Conservation (phyloP, 2,888 invertebrate species). For the Andrena dorsata region DNA sequence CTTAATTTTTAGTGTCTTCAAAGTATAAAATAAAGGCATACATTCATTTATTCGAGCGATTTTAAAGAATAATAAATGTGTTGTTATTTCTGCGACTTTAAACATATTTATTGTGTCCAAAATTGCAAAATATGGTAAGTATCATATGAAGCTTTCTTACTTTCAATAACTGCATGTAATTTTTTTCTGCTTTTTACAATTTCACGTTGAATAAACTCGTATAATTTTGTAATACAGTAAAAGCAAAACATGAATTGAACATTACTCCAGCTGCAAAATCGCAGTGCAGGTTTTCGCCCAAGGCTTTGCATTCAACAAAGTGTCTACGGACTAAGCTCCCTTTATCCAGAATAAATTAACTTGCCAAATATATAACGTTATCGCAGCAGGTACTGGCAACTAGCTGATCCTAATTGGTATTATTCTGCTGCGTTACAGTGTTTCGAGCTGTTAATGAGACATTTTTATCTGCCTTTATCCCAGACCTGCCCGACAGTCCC, state of each 20-base stretch:
- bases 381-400: slow-evolving; percentile 66
- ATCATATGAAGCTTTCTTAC: neutral
- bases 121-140: neutral
- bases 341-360: slow-evolving; percentile 79
- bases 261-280: slow-evolving; percentile 14
- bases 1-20: no score
- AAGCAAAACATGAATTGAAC: neutral
- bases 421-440: slow-evolving; percentile 59
- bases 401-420: slow-evolving; percentile 67
- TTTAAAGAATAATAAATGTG: no score
- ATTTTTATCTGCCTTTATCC: slow-evolving; percentile 59
- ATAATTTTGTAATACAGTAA: neutral
- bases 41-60: no score
- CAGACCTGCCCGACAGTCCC: slow-evolving; percentile 9
- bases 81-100: no score
- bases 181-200: neutral
- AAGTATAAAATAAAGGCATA: no score
- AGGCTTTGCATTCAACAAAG: slow-evolving; percentile 43
- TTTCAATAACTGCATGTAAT: neutral
- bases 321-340: slow-evolving; percentile 58
- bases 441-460: slow-evolving; percentile 62
- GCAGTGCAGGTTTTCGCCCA: slow-evolving; percentile 27
- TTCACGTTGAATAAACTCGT: neutral
- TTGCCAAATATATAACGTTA: slow-evolving; percentile 77
- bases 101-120: no score